These are phyloP conservation scores for Sturnus vulgaris DNA, from an alignment of 2,113 vertebrate genomes.

Conservation along the genomic window DNA sequence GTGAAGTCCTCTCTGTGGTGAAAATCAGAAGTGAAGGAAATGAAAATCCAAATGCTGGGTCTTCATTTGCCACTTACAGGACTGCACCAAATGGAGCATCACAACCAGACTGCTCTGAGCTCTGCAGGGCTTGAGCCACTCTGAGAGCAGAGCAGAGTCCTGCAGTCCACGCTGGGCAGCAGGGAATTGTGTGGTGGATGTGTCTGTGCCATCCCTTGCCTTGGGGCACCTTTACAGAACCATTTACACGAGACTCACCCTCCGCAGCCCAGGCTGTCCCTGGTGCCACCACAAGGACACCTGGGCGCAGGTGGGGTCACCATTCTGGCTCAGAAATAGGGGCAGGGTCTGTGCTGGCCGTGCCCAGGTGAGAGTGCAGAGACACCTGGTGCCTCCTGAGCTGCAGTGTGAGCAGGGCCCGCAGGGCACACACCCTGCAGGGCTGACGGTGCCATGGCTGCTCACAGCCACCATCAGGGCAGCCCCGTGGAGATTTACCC, in stretches of 20 bases:
- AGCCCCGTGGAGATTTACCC: not conserved
- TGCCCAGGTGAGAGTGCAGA: not conserved
- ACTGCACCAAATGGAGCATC: not conserved
- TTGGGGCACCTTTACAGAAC: not conserved
- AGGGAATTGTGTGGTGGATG: not conserved
- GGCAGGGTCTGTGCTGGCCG: not conserved
- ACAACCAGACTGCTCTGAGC: not conserved
- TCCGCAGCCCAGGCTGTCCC: not conserved
- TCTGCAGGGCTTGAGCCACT: not conserved
- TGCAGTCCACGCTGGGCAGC: not conserved
- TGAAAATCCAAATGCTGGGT: not conserved
- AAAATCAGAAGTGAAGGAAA: not conserved
- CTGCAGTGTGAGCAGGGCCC: not conserved
- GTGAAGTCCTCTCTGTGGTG: not conserved
- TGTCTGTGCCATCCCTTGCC: not conserved
- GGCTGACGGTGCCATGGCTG: fast-evolving
- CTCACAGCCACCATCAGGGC: not conserved
- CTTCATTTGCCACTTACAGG: not conserved
- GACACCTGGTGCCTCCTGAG: too few relatives aligned
- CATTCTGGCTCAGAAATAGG: not conserved
- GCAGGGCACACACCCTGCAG: not conserved
- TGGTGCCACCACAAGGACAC: not conserved
- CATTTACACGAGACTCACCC: fast-evolving
- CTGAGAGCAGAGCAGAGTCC: not conserved
- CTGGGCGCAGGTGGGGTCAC: fast-evolving